These are phyloP conservation scores for Dyspetes luteomarginatus DNA, from an alignment of 2,888 invertebrate species.

Conservation along the genomic window DNA sequence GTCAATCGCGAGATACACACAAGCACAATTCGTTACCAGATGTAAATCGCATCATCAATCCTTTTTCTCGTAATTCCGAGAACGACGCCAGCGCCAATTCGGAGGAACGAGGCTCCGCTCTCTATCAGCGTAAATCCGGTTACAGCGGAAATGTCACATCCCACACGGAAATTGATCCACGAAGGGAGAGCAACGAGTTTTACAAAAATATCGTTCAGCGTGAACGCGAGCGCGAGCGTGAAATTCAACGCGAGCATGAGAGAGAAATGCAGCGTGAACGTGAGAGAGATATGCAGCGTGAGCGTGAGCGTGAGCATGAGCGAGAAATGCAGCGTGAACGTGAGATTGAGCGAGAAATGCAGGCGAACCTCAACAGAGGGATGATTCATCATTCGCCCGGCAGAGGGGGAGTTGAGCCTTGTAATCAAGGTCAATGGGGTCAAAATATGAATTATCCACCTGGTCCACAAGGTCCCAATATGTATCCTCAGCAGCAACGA, in stretches of 20 bases:
- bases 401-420: conserved; percentile 39
- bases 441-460: conserved; percentile 50
- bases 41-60: conserved; percentile 57
- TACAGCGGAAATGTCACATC: background rate
- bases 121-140: conserved; percentile 47
- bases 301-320: conserved; percentile 48
- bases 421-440: conserved; percentile 62
- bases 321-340: conserved; percentile 54
- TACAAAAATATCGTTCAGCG: conserved; percentile 50
- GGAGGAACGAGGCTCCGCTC: conserved; percentile 39
- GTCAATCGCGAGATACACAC: conserved; percentile 63
- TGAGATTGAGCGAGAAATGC: conserved; percentile 49
- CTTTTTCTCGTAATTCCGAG: conserved; percentile 61
- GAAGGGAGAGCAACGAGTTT: conserved; percentile 52
- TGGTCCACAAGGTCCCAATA: conserved; percentile 47
- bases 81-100: conserved; percentile 47
- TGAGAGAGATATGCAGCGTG: conserved; percentile 37
- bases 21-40: conserved; percentile 48
- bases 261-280: conserved; percentile 43
- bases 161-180: conserved; percentile 44
- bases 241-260: conserved; percentile 30
- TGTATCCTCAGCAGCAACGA: conserved; percentile 60
- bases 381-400: conserved; percentile 61
- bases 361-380: conserved; percentile 32
- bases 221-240: conserved; percentile 36